These are phyloP conservation scores for Calephelis perditalis DNA, from an alignment of 2,888 invertebrate genomes.

Conservation along the genomic window DNA sequence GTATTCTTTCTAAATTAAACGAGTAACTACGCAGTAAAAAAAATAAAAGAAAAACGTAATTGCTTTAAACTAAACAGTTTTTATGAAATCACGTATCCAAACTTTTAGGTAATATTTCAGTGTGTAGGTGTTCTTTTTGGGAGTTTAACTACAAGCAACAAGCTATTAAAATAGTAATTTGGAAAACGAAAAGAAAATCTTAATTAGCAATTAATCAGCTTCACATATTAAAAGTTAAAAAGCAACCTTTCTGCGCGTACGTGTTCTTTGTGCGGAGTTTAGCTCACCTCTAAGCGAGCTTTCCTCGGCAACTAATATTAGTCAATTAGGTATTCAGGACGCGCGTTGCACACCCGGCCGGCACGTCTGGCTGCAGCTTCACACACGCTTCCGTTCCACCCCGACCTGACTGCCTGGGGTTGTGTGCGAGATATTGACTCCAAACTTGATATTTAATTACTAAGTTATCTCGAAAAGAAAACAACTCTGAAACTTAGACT, in stretches of 20 bases:
- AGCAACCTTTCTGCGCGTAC: slow-evolving; percentile 62
- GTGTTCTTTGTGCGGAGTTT: slow-evolving; percentile 71
- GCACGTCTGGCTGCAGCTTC: slow-evolving; percentile 49
- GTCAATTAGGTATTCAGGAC: slow-evolving; percentile 75
- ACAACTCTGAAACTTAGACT: no score
- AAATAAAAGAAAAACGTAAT: no score
- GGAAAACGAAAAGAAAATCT: no score
- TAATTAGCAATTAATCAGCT: neutral
- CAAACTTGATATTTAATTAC: slow-evolving; percentile 27
- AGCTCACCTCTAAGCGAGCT: slow-evolving; percentile 69
- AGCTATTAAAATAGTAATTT: no score
- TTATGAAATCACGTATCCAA: no score
- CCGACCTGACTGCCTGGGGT: slow-evolving; percentile 25
- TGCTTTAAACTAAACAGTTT: no score
- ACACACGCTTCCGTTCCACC: slow-evolving; percentile 33
- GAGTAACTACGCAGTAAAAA: no score
- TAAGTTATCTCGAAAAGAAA: no score
- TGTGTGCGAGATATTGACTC: slow-evolving; percentile 35
- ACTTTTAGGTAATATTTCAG: no score
- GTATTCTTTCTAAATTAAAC: no score
- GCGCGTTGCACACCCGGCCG: slow-evolving; percentile 56
- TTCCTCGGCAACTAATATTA: slow-evolving; percentile 70
- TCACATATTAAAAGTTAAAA: slow-evolving; percentile 47
- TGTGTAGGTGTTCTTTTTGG: no score
- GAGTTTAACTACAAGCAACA: no score